phyloP scores from a whole-genome alignment of 1,140 invertebrate species.

The Neomicropteryx cornuta region DNA sequence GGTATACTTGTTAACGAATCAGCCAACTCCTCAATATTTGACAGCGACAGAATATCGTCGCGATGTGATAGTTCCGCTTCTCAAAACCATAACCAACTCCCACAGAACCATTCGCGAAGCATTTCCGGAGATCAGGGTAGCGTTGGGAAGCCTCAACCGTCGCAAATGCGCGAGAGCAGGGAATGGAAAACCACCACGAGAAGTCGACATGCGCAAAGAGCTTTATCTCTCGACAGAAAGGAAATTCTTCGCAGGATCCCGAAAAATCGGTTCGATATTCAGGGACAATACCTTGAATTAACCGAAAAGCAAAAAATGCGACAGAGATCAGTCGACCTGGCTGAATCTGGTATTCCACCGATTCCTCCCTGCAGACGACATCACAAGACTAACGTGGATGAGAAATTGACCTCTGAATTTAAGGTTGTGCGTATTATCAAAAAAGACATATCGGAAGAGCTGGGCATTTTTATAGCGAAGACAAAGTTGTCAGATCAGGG shows the following conservation, averaged over 20 bases:
- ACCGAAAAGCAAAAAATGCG: conserved; percentile 35
- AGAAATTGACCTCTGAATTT: conserved; percentile 35
- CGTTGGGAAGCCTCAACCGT: conserved; percentile 8
- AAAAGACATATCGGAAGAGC: conserved; percentile 52
- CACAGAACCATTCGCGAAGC: conserved; percentile 32
- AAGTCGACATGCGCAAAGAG: conserved; percentile 33
- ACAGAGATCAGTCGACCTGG: conserved; percentile 28
- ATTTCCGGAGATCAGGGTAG: conserved; percentile 37
- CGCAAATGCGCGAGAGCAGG: conserved; percentile 2
- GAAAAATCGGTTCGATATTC: conserved; percentile 24
- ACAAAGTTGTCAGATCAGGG: conserved; percentile 53
- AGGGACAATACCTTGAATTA: conserved; percentile 31
- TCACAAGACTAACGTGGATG: conserved; percentile 25
- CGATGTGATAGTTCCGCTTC: conserved; percentile 44
- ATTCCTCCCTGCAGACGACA: conserved; percentile 37
- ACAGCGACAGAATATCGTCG: conserved; percentile 46
- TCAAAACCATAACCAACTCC: conserved; percentile 23
- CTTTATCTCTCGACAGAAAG: conserved; percentile 38
- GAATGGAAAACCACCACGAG: conserved; percentile 15
- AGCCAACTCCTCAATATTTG: conserved; percentile 52
- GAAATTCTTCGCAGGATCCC: conserved; percentile 39
- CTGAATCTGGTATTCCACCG: conserved; percentile 31
- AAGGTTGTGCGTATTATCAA: conserved; percentile 59
- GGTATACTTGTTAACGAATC: conserved; percentile 65
- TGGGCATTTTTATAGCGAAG: conserved; percentile 79